Percentiles rank a stretch among this genome's conserved stretches.
These are phyloP conservation scores for Mesoclemmys tuberculata DNA, from an alignment of 2,113 vertebrate species.

Conservation along the genomic window DNA sequence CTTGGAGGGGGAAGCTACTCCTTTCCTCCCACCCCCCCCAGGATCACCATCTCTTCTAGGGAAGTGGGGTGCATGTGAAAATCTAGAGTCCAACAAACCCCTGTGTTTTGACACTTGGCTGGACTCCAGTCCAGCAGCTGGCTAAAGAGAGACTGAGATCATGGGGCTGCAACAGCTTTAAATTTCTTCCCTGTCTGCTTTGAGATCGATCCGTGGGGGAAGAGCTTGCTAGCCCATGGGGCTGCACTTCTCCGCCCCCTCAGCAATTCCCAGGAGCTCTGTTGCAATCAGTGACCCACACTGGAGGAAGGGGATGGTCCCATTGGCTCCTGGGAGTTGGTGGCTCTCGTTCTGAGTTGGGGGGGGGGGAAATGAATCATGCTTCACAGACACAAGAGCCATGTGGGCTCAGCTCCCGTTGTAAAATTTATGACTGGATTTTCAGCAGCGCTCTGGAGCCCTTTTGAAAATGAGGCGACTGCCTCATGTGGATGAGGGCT, in stretches of 20 bases:
- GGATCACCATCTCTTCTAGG: not conserved
- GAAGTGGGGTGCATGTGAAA: not conserved
- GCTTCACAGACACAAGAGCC: not conserved
- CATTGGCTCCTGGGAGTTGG: not conserved
- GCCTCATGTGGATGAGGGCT: not conserved
- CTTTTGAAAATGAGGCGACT: not conserved
- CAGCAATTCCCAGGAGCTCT: not conserved
- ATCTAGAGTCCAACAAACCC: not conserved
- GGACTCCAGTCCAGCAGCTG: not conserved
- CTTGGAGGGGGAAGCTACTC: not conserved
- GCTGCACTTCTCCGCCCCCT: not conserved
- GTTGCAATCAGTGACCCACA: not conserved
- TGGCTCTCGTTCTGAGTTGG: not conserved
- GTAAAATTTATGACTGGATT: not conserved
- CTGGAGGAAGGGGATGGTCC: not conserved
- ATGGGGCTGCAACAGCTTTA: conserved; percentile 3
- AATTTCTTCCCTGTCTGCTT: not conserved
- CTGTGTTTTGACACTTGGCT: not conserved
- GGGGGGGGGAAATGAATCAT: rapidly evolving
- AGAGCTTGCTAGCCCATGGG: not conserved
- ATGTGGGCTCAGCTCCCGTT: not conserved
- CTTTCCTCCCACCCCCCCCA: not conserved
- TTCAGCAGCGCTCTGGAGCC: not conserved
- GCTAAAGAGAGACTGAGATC: not conserved
- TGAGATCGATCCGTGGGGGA: not conserved